Evolutionary conservation across 2,888 invertebrate species (phyloP).

Genomic region (Tromatobia lineatoria): DNA sequence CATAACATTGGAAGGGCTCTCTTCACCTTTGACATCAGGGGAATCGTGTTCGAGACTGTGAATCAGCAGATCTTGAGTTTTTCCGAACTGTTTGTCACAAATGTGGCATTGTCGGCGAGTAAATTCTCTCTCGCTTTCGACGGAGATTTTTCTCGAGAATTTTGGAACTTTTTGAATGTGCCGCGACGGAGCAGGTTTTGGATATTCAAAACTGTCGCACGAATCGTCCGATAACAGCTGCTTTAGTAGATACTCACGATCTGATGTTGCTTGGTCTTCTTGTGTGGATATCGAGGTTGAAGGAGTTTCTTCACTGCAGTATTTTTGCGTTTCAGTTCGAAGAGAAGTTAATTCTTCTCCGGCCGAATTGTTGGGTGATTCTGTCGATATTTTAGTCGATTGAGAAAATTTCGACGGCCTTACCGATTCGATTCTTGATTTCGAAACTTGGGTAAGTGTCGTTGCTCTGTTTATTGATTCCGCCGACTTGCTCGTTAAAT

Average conservation of each 20-base stretch:
- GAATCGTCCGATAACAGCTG: conserved; percentile 62
- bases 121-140: background rate
- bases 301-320: background rate
- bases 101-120: background rate
- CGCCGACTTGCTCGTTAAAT: background rate
- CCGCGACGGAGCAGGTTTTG: background rate
- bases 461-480: no score
- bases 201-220: conserved; percentile 1
- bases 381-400: background rate
- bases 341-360: background rate
- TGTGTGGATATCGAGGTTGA: background rate
- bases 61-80: conserved; percentile 34
- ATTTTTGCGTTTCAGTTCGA: background rate
- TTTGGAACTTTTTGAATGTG: background rate
- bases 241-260: conserved; percentile 57
- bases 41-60: conserved; percentile 40
- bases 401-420: no score
- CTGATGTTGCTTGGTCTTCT: conserved; percentile 24
- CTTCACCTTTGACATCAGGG: background rate
- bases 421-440: no score
- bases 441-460: no score
- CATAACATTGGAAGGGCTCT: background rate
- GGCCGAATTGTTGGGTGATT: background rate
- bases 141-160: background rate
- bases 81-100: conserved; percentile 22